These are phyloP conservation scores for Clarias pachynema DNA, from an alignment of 2,797 vertebrate genomes.

Conservation along the genomic window DNA sequence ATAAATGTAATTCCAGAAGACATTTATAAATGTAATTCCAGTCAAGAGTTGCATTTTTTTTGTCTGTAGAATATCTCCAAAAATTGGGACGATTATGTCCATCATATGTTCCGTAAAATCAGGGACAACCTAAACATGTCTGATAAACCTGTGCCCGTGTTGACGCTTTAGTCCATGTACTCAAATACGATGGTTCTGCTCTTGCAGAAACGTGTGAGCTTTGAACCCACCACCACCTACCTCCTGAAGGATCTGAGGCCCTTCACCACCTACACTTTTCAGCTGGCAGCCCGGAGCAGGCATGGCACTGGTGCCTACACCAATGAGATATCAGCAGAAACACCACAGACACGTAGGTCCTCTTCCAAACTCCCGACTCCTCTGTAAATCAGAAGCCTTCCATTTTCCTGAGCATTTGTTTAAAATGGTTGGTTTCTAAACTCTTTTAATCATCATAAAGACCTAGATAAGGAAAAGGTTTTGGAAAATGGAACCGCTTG, in stretches of 20 bases:
- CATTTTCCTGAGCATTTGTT: constrained; percentile 14
- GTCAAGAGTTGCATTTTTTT: not conserved
- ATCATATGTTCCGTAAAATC: not conserved
- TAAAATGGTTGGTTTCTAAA: not conserved
- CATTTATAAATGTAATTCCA: not conserved
- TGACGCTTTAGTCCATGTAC: not conserved
- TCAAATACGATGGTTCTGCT: constrained; percentile 42
- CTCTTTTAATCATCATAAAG: not conserved
- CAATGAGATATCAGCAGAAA: constrained; percentile 94
- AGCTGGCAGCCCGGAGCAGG: constrained; percentile 91
- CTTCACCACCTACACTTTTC: constrained; percentile 94
- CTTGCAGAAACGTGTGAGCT: constrained; percentile 87
- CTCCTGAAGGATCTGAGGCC: constrained; percentile 94
- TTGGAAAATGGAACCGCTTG: constrained; percentile 31
- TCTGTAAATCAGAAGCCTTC: constrained; percentile 46
- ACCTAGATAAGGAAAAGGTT: not conserved
- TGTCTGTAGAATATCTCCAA: not conserved
- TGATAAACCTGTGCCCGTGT: not conserved
- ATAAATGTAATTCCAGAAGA: not conserved
- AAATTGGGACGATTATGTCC: not conserved
- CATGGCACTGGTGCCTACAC: constrained; percentile 95
- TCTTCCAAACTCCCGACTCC: constrained; percentile 73
- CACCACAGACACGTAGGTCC: constrained; percentile 99
- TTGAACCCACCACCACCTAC: constrained; percentile 90
- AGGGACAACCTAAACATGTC: not conserved